Evolutionary conservation across 2,888 invertebrate species (phyloP), one percentile per base, ranked within the genome.

Genomic region (Acanthosepion lycidas): DNA sequence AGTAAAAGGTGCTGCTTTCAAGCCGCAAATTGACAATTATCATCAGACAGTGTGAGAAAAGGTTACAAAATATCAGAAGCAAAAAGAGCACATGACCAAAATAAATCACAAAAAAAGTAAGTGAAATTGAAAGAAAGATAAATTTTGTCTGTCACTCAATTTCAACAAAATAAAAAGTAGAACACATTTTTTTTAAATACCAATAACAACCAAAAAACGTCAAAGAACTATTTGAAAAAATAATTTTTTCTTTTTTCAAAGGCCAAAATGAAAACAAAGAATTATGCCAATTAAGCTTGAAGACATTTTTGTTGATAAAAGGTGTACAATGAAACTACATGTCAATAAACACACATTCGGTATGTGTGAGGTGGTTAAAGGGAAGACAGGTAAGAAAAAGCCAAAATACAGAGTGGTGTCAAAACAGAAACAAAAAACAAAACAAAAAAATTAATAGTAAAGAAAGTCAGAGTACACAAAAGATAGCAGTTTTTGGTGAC

Each of bases 321-420:
- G 78, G 78, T 78, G 78, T 78, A 78, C 78, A 78, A n/a, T n/a
- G 78, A 78, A 78, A 78, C n/a, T n/a, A 78, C 78, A 78, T 78
- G 78, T 78, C 33, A 78, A 78, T 15, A 78, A 78, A 78, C 78
- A 78, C 78, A 78, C n/a, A 15, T 33, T 78, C 9, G n/a, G 78
- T 78, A 18, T 78, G 18, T 78, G 6, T 9, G 78, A 12, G n/a
- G n/a, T n/a, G 78, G 12, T n/a, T 78, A 78, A 33, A 18, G n/a
- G n/a, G 12, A 28, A 9, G 6, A 20, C 18, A 20, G 55, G 20
- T 23, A 59, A 23, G 59, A 59, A 20, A 59, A 59, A 59, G 55
- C 55, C 55, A 55, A 18, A 55, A 55, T 55, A 23, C 20, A 33
- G 78, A 4, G 78, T 33, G 78, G n/a, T 33, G n/a, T 15, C 33